Conservation (phyloP, 2,113 vertebrate genomes). For the Microcebus lehilahytsara region DNA sequence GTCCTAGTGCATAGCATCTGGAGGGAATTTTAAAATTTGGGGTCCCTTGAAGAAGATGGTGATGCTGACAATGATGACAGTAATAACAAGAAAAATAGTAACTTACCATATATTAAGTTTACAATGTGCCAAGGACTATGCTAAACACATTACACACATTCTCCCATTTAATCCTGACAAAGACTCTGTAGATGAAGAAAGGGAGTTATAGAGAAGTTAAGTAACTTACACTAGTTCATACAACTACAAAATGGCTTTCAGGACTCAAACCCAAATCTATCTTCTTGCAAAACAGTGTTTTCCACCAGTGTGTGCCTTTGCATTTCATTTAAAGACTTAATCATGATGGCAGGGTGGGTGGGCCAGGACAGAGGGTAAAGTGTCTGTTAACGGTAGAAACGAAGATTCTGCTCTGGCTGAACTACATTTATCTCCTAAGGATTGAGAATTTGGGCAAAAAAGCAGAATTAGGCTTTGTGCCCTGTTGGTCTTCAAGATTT, state of each 20-base stretch:
- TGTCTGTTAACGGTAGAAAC: background rate
- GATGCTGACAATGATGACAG: background rate
- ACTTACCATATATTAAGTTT: background rate
- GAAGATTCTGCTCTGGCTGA: background rate
- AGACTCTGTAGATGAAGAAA: conserved; percentile 3
- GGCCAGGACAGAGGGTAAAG: background rate
- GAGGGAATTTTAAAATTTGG: background rate
- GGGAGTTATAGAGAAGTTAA: background rate
- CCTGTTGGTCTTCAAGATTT: background rate
- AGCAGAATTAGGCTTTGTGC: background rate
- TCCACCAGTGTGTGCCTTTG: background rate
- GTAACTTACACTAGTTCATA: background rate
- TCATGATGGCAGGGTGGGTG: background rate
- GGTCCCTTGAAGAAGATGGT: background rate
- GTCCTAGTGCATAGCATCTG: background rate
- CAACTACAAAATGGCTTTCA: background rate
- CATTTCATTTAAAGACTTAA: background rate
- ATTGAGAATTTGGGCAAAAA: conserved; percentile 25
- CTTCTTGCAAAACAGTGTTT: background rate
- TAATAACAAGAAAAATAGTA: background rate
- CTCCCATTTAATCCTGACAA: background rate
- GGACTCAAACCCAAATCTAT: background rate
- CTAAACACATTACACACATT: background rate
- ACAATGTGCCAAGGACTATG: background rate
- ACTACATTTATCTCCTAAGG: background rate